phyloP scores from a whole-genome alignment of 1,140 invertebrate genomes.

The Zaprionus taronus region DNA sequence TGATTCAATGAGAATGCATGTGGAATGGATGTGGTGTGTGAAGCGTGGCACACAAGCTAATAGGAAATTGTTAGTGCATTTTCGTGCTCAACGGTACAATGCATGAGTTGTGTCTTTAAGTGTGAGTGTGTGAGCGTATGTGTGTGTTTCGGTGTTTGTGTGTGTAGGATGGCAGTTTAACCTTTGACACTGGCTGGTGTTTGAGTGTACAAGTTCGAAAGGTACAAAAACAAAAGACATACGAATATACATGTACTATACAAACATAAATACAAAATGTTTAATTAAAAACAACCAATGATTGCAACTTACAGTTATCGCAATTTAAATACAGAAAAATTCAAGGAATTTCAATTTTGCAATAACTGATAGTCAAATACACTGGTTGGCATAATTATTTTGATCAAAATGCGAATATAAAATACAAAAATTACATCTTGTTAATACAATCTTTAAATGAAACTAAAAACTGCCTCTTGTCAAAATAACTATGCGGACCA shows the following conservation, averaged over 20 bases:
- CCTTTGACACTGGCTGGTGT: conserved; percentile 46
- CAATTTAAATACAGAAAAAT: not conserved
- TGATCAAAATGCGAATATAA: too few species aligned
- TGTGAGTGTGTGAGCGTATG: not conserved
- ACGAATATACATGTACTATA: conserved; percentile 22
- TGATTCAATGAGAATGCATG: conserved; percentile 24
- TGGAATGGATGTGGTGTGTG: conserved; percentile 7
- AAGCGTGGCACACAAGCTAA: conserved; percentile 29
- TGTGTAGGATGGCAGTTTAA: conserved; percentile 27
- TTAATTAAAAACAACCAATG: not conserved
- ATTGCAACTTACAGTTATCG: not conserved
- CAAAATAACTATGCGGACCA: too few species aligned
- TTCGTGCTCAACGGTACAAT: not conserved
- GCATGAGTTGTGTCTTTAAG: not conserved
- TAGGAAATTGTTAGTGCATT: conserved; percentile 36
- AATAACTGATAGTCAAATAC: not conserved
- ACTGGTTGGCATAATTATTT: too few species aligned
- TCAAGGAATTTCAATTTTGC: not conserved
- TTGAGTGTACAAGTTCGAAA: conserved; percentile 64
- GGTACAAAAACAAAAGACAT: conserved; percentile 17
- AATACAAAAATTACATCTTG: too few species aligned
- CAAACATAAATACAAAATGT: conserved; percentile 14
- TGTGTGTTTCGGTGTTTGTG: conserved; percentile 24
- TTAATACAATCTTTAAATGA: too few species aligned
- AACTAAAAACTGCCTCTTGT: too few species aligned